Evolutionary conservation across 2,888 invertebrate genomes (phyloP).

Genomic region (Noctua janthe): DNA sequence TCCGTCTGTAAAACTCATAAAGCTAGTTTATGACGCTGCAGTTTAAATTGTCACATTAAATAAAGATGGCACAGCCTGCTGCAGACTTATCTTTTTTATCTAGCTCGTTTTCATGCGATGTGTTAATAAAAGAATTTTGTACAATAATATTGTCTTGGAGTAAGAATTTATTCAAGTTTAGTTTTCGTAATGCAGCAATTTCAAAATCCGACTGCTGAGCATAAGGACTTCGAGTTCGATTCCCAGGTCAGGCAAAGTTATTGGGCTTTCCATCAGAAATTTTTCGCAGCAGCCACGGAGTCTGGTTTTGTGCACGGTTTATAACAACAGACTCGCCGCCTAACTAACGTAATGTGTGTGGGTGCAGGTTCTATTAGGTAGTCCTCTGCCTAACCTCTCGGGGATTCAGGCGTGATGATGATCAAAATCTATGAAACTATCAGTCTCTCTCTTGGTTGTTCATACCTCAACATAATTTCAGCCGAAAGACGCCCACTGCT

Average conservation of each 20-base stretch:
- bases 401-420: not conserved
- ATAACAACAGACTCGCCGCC: not conserved
- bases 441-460: too few species aligned
- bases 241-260: not conserved
- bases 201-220: not conserved
- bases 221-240: not conserved
- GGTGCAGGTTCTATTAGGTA: too few species aligned
- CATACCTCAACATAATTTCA: too few species aligned
- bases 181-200: not conserved
- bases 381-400: too few species aligned
- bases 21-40: slow-evolving; percentile 51
- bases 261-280: not conserved
- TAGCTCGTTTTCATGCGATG: slow-evolving; percentile 27
- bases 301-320: not conserved
- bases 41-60: slow-evolving; percentile 61
- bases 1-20: slow-evolving; percentile 54
- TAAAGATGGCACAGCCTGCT: slow-evolving; percentile 43
- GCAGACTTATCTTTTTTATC: slow-evolving; percentile 33
- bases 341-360: too few species aligned
- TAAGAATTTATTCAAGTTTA: not conserved
- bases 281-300: too few species aligned
- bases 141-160: not conserved
- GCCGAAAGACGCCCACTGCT: too few species aligned
- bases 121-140: not conserved
- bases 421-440: too few species aligned